phyloP scores from a whole-genome alignment of 1,140 invertebrate genomes.

The Panulirus ornatus region DNA sequence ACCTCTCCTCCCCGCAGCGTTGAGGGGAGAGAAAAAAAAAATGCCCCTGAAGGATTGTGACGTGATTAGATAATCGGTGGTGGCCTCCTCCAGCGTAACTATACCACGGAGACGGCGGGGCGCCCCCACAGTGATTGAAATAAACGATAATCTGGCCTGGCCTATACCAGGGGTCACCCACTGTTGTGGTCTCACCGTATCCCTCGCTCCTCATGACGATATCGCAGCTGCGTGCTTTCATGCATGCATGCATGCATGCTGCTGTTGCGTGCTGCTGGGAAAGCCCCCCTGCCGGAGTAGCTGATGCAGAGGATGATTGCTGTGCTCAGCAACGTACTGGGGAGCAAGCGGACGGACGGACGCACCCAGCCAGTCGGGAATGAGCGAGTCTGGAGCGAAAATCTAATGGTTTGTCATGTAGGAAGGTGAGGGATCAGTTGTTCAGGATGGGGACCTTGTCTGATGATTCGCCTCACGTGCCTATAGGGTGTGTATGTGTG shows the following conservation, averaged over 20 bases:
- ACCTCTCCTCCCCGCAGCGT: neutral
- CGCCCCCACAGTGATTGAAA: constrained; percentile 11
- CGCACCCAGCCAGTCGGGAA: no score
- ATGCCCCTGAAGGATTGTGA: constrained; percentile 12
- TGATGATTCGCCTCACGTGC: constrained; percentile 47
- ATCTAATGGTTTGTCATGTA: constrained; percentile 5
- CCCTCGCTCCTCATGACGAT: no score
- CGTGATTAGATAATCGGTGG: constrained; percentile 12
- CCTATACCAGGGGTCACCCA: no score
- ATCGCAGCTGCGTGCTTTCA: no score
- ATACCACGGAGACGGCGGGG: neutral
- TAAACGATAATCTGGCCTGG: neutral
- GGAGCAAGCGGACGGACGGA: no score
- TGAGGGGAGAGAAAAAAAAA: no score
- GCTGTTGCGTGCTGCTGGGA: no score
- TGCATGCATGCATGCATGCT: no score
- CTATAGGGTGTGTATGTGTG: constrained; percentile 33
- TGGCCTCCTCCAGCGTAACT: neutral
- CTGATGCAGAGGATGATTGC: constrained; percentile 10
- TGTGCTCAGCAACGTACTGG: no score
- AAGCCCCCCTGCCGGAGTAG: neutral
- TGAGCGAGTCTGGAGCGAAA: no score
- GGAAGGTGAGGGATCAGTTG: constrained; percentile 31
- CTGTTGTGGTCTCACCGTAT: no score
- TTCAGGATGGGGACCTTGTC: constrained; percentile 9